Evolutionary conservation across 2,797 vertebrate genomes (phyloP).

Genomic region (Chloroceryle amazona): DNA sequence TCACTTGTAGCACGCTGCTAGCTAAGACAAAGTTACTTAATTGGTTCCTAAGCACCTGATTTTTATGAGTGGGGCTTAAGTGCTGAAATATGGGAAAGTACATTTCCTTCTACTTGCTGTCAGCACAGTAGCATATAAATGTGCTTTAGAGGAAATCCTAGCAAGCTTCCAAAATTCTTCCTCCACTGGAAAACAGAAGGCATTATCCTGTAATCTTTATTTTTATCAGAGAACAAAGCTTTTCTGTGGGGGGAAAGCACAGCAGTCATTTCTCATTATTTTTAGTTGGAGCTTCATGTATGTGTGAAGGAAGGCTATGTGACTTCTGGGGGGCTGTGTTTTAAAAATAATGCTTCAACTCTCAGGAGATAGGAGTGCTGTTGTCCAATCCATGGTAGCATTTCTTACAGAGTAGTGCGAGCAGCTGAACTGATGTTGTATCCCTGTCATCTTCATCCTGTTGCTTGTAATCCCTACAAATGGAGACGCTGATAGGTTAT

Average conservation of each 20-base stretch:
- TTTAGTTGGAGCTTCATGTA: background rate
- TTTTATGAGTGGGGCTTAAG: conserved; percentile 38
- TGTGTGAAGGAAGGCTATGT: background rate
- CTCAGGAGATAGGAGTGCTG: background rate
- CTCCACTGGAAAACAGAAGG: background rate
- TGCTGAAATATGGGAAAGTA: background rate
- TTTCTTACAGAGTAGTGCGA: background rate
- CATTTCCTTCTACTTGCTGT: conserved; percentile 12
- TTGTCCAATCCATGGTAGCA: background rate
- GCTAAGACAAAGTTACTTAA: conserved; percentile 47
- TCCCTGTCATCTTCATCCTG: background rate
- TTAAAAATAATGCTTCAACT: background rate
- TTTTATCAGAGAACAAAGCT: background rate
- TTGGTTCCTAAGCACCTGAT: conserved; percentile 73
- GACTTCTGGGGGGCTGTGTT: background rate
- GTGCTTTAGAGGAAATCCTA: conserved; percentile 10
- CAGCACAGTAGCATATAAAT: background rate
- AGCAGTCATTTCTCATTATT: background rate
- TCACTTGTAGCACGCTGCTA: background rate
- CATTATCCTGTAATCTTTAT: background rate
- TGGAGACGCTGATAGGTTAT: background rate
- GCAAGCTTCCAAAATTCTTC: conserved; percentile 15
- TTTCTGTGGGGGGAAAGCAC: background rate
- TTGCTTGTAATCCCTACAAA: background rate
- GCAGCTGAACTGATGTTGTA: background rate